phyloP scores from a whole-genome alignment of 1,140 invertebrate genomes.

The Zelostemma sp. region DNA sequence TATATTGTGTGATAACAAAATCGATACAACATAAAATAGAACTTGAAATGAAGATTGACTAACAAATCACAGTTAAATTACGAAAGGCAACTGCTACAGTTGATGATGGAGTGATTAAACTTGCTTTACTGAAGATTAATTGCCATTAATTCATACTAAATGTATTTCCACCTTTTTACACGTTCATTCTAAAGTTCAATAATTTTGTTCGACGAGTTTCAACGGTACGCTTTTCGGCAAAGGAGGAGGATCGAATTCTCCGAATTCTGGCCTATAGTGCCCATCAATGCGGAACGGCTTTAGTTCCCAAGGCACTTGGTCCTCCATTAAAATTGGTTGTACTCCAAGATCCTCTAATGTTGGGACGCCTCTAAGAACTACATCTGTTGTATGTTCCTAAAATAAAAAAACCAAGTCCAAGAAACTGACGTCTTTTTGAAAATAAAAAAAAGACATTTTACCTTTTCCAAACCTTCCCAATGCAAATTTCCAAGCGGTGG shows the following conservation, averaged over 20 bases:
- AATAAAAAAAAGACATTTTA: no score
- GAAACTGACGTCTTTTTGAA: no score
- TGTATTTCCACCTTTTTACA: background rate
- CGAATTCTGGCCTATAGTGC: slow-evolving; percentile 8
- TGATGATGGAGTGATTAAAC: no score
- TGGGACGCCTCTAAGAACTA: slow-evolving; percentile 74
- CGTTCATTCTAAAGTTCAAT: background rate
- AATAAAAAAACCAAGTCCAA: no score
- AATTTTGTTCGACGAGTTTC: slow-evolving; percentile 12
- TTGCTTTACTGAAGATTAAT: no score
- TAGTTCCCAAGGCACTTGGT: slow-evolving; percentile 83
- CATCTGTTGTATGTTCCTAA: slow-evolving; percentile 84
- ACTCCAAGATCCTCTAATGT: slow-evolving; percentile 92
- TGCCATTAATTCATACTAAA: slow-evolving; percentile 11
- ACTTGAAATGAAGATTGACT: no score
- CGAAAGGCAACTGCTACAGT: no score
- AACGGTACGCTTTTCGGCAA: slow-evolving; percentile 10
- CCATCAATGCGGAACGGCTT: slow-evolving; percentile 6
- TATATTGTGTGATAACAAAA: no score
- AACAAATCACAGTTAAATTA: no score
- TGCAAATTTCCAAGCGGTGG: slow-evolving; percentile 78
- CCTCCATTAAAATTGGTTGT: slow-evolving; percentile 79
- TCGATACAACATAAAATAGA: no score
- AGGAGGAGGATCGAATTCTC: slow-evolving; percentile 11
- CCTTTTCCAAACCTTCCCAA: slow-evolving; percentile 86